Conservation (phyloP, 1,140 invertebrate species). For the Drosophila parabipectinata region DNA sequence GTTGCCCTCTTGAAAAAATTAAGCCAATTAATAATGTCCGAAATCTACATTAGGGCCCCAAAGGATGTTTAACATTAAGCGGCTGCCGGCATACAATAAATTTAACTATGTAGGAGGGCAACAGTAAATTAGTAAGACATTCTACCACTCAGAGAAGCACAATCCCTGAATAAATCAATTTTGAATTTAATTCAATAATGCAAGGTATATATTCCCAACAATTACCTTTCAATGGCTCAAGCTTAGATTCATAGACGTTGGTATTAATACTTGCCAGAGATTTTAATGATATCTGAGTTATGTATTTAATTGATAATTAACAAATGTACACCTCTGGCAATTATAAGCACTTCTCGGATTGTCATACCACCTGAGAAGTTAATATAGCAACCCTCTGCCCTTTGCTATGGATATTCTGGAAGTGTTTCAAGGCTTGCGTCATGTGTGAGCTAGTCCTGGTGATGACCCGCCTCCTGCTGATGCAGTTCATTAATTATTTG, state of each 20-base stretch:
- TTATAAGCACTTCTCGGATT: not conserved
- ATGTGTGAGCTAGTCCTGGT: slow-evolving; percentile 52
- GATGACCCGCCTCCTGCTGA: slow-evolving; percentile 48
- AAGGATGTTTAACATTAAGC: not conserved
- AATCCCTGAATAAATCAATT: too few species aligned
- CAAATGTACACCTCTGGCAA: not conserved
- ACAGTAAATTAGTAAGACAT: too few species aligned
- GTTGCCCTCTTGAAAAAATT: slow-evolving; percentile 11
- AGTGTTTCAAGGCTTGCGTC: slow-evolving; percentile 53
- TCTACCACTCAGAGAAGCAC: too few species aligned
- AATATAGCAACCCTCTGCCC: slow-evolving; percentile 53
- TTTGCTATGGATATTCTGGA: slow-evolving; percentile 32
- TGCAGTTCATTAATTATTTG: slow-evolving; percentile 81
- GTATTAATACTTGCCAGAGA: too few species aligned
- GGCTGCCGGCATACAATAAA: not conserved
- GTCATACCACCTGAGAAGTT: slow-evolving; percentile 16
- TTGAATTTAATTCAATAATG: too few species aligned
- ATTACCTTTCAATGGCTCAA: not conserved
- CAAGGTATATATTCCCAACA: too few species aligned
- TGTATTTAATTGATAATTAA: not conserved
- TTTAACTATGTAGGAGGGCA: not conserved
- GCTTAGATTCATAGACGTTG: not conserved
- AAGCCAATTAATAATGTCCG: not conserved
- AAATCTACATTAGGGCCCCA: not conserved
- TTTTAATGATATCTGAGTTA: not conserved